phyloP scores from a whole-genome alignment of 2,113 vertebrate species.

The Arothron firmamentum region DNA sequence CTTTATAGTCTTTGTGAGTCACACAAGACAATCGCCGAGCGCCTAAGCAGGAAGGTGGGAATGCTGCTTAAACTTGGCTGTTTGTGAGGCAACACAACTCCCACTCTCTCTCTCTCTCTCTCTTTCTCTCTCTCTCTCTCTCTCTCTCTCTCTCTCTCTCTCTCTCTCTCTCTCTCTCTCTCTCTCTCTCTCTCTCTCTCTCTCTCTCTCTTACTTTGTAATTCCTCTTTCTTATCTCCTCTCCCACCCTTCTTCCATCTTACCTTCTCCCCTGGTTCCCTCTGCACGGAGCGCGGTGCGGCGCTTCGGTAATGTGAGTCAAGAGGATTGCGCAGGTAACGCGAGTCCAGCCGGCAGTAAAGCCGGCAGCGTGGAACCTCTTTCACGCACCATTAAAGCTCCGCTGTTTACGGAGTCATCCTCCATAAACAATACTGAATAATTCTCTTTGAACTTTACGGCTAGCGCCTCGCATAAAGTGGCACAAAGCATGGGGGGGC shows the following conservation, averaged over 20 bases:
- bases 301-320: slow-evolving; percentile 58
- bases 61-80: slow-evolving; percentile 49
- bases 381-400: slow-evolving; percentile 42
- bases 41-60: slow-evolving; percentile 55
- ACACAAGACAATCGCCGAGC: slow-evolving; percentile 44
- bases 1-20: slow-evolving; percentile 58
- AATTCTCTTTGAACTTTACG: slow-evolving; percentile 66
- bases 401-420: slow-evolving; percentile 55
- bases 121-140: too few relatives aligned
- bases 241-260: slow-evolving; percentile 51
- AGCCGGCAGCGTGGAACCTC: slow-evolving; percentile 22
- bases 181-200: slow-evolving; percentile 51
- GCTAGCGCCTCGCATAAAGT: slow-evolving; percentile 37
- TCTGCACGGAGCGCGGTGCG: slow-evolving; percentile 47
- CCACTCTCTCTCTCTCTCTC: slow-evolving; percentile 36
- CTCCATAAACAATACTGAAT: slow-evolving; percentile 59
- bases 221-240: slow-evolving; percentile 54
- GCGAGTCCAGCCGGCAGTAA: slow-evolving; percentile 57
- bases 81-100: slow-evolving; percentile 56
- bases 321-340: slow-evolving; percentile 59
- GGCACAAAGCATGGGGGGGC: slow-evolving; percentile 45
- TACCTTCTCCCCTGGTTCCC: slow-evolving; percentile 24
- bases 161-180: too few relatives aligned
- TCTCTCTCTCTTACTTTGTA: slow-evolving; percentile 59
- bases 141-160: too few relatives aligned